Evolutionary conservation across 2,797 vertebrate genomes (phyloP).

Genomic region (Monodelphis domestica): DNA sequence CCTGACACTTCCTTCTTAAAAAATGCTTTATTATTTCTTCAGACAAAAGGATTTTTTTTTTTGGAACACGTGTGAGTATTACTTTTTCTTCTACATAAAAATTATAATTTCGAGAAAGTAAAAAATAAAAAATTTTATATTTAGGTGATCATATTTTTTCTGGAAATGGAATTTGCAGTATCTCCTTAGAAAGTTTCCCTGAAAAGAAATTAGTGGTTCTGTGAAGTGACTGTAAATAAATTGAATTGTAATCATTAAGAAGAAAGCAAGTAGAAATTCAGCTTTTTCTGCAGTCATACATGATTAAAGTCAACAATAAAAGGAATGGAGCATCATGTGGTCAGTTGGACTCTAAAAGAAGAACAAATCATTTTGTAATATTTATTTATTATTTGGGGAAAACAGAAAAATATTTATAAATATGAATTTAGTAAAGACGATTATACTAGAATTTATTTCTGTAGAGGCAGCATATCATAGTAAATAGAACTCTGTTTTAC

Average conservation of each 20-base stretch:
- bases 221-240: background rate
- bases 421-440: constrained; percentile 13
- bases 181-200: constrained; percentile 4
- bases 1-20: too few relatives aligned
- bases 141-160: too few relatives aligned
- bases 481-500: too few relatives aligned
- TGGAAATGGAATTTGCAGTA: background rate
- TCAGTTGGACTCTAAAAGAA: constrained; percentile 7
- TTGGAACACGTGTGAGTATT: too few relatives aligned
- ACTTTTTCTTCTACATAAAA: too few relatives aligned
- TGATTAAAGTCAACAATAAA: constrained; percentile 43
- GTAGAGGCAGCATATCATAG: too few relatives aligned
- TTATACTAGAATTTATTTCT: constrained; percentile 21
- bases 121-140: too few relatives aligned
- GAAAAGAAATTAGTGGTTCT: constrained; percentile 6
- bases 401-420: background rate
- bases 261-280: background rate
- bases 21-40: too few relatives aligned
- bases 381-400: constrained; percentile 30
- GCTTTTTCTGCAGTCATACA: too few relatives aligned
- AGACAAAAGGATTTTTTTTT: too few relatives aligned
- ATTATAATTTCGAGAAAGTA: too few relatives aligned
- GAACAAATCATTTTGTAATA: constrained; percentile 7
- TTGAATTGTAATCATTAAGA: constrained; percentile 9
- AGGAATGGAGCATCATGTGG: background rate